Evolutionary conservation across 2,888 invertebrate species (phyloP).

Genomic region (Ischnus inquisitorius): DNA sequence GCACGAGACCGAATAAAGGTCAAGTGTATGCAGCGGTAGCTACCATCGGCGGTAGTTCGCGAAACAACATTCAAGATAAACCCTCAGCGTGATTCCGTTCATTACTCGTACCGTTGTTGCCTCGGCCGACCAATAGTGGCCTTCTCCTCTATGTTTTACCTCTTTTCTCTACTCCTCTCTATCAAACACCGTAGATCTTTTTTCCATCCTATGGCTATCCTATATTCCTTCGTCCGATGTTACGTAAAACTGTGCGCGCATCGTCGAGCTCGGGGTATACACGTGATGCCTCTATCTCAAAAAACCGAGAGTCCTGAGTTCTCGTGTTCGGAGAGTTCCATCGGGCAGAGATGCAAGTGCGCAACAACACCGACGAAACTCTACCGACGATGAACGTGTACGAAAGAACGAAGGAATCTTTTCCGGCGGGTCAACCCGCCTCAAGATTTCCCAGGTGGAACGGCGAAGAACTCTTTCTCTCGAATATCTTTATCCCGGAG

Average conservation of each 20-base stretch:
- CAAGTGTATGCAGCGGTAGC: constrained; percentile 80
- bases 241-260: constrained; percentile 61
- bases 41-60: constrained; percentile 34
- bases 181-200: constrained; percentile 61
- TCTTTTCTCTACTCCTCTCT: constrained; percentile 46
- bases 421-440: constrained; percentile 54
- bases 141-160: constrained; percentile 42
- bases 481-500: constrained; percentile 25
- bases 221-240: constrained; percentile 58
- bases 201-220: constrained; percentile 42
- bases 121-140: constrained; percentile 48
- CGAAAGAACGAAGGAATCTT: constrained; percentile 52
- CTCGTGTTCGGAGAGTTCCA: neutral
- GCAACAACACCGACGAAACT: constrained; percentile 58
- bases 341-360: constrained; percentile 46
- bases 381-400: neutral
- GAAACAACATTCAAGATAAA: constrained; percentile 59
- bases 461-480: constrained; percentile 46
- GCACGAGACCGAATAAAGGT: constrained; percentile 79
- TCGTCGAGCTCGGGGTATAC: constrained; percentile 28
- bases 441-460: constrained; percentile 61
- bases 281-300: neutral
- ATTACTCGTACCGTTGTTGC: constrained; percentile 24
- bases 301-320: neutral
- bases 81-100: constrained; percentile 66